A percentile compares a stretch with the other conserved stretches of the same genome.
phyloP scores from a whole-genome alignment of 2,797 vertebrate species.

The Clarias laeviceps region DNA sequence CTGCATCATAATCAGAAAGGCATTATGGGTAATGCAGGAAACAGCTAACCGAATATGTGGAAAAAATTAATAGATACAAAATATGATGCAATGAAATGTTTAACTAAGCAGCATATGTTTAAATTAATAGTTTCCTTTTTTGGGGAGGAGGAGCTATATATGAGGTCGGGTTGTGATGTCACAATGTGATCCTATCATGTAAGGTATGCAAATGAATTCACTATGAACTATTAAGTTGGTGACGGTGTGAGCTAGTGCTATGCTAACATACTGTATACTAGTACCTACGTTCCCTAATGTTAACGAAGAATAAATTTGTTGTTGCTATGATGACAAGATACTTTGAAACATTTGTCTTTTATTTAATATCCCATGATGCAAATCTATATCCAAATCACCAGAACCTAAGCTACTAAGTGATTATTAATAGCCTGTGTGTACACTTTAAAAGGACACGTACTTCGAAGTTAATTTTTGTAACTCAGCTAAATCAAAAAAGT shows the following conservation, averaged over 20 bases:
- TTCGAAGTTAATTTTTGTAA: not conserved
- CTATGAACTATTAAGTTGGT: not conserved
- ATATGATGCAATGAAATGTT: not conserved
- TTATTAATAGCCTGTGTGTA: not conserved
- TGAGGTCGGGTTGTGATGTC: not conserved
- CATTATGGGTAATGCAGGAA: not conserved
- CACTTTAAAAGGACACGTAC: not conserved
- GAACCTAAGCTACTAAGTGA: not conserved
- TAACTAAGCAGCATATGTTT: not conserved
- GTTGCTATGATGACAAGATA: not conserved
- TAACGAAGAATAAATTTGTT: not conserved
- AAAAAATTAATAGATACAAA: too few species aligned
- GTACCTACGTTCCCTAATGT: not conserved
- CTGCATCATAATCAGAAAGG: not conserved
- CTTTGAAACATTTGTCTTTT: not conserved
- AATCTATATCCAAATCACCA: not conserved
- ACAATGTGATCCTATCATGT: not conserved
- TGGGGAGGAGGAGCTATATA: too few species aligned
- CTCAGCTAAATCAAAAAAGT: not conserved
- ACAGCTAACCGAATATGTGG: too few species aligned
- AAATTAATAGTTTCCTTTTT: not conserved
- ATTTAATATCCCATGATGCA: not conserved
- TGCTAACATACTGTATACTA: not conserved
- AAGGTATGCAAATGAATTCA: not conserved
- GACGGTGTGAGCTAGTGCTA: not conserved